Conservation (phyloP, 53 echinoderm and acorn worm genomes). For the Arbacia lixula region DNA sequence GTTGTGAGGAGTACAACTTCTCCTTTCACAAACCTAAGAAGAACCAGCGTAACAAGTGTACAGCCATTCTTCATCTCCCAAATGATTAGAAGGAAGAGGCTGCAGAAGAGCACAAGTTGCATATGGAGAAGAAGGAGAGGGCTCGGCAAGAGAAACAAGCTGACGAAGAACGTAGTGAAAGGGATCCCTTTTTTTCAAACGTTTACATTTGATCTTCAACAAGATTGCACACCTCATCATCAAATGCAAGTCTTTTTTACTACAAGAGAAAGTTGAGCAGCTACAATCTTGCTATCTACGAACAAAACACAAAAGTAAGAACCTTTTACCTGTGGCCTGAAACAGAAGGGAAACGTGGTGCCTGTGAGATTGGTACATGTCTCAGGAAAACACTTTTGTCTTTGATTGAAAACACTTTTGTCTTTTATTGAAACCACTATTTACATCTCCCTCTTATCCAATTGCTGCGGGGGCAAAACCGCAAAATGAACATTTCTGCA, state of each 20-base stretch:
- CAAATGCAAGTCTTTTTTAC: no score
- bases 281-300: conserved; percentile 41
- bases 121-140: neutral
- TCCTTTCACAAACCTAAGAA: no score
- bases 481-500: conserved; percentile 11
- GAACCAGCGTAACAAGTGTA: no score
- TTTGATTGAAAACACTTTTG: no score
- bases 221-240: neutral
- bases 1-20: no score
- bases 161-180: neutral
- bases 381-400: neutral
- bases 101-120: no score
- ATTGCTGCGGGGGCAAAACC: conserved; percentile 53
- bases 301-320: neutral
- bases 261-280: conserved; percentile 25
- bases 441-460: no score
- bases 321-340: conserved; percentile 44
- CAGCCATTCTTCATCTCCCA: no score
- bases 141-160: neutral
- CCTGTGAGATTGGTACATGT: conserved; percentile 39
- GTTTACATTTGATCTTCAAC: neutral
- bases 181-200: neutral
- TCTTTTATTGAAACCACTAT: no score
- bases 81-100: no score
- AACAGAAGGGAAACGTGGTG: conserved; percentile 6